Conservation (phyloP, 2,113 vertebrate species). For the Vidua chalybeata region DNA sequence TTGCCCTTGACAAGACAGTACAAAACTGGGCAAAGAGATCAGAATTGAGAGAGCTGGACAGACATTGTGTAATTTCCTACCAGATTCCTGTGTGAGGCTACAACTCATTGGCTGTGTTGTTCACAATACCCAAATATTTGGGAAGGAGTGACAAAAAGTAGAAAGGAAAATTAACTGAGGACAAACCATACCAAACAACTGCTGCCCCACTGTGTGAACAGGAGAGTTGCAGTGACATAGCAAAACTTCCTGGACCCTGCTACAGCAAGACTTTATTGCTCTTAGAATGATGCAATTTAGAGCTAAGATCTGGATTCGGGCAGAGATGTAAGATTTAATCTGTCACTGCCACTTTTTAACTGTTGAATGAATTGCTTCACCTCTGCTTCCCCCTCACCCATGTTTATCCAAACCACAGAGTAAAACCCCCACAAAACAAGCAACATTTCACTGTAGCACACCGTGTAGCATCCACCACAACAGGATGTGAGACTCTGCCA, state of each 20-base stretch:
- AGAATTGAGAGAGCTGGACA: neutral
- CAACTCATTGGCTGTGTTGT: neutral
- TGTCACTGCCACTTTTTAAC: neutral
- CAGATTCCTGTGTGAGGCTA: neutral
- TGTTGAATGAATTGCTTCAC: neutral
- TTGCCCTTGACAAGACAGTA: neutral
- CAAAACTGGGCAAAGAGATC: neutral
- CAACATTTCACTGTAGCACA: neutral
- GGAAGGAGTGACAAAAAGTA: too few relatives aligned
- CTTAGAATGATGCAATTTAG: neutral
- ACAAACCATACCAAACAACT: neutral
- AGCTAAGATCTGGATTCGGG: neutral
- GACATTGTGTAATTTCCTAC: neutral
- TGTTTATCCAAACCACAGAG: neutral
- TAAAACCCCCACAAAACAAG: neutral
- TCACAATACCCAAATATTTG: neutral
- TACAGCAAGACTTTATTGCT: neutral
- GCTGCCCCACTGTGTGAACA: neutral
- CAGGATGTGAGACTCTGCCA: neutral
- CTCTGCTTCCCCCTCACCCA: neutral
- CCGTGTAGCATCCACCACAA: neutral
- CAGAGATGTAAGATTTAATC: neutral
- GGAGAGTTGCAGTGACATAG: neutral
- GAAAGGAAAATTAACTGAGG: neutral
- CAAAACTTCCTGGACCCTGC: neutral